Evolutionary conservation across 1,140 invertebrate genomes (phyloP).

Genomic region (Drosophila pallidifrons): DNA sequence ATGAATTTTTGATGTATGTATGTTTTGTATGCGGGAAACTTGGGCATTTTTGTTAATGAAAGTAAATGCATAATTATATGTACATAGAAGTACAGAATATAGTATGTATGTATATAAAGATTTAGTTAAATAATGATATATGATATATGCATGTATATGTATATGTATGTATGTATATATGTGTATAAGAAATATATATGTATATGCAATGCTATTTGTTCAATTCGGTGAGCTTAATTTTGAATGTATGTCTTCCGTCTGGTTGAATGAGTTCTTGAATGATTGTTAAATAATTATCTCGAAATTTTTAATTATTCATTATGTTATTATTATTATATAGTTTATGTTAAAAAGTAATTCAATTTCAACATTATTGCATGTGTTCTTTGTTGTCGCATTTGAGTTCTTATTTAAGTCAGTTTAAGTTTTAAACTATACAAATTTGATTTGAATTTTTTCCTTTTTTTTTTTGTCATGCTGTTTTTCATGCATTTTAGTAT

Average conservation of each 20-base stretch:
- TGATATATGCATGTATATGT: slow-evolving; percentile 30
- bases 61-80: slow-evolving; percentile 47
- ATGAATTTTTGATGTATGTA: slow-evolving; percentile 44
- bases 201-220: slow-evolving; percentile 67
- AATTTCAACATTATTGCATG: slow-evolving; percentile 77
- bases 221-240: slow-evolving; percentile 76
- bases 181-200: slow-evolving; percentile 32
- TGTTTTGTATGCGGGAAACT: slow-evolving; percentile 31
- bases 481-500: slow-evolving; percentile 15
- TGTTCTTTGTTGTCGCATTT: slow-evolving; percentile 36
- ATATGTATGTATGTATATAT: slow-evolving; percentile 25
- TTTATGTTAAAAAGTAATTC: slow-evolving; percentile 76
- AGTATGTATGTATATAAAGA: slow-evolving; percentile 26
- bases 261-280: slow-evolving; percentile 44
- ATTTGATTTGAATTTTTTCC: slow-evolving; percentile 36
- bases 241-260: slow-evolving; percentile 67
- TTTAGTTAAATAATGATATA: slow-evolving; percentile 14
- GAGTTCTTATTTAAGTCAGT: slow-evolving; percentile 42
- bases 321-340: slow-evolving; percentile 36
- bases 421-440: slow-evolving; percentile 49
- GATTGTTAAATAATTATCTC: slow-evolving; percentile 59
- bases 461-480: not conserved
- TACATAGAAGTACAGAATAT: slow-evolving; percentile 41
- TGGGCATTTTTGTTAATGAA: slow-evolving; percentile 36
- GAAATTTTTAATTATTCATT: slow-evolving; percentile 4